Conservation (phyloP, 2,797 vertebrate species). For the Poeciliopsis paucimaculata region DNA sequence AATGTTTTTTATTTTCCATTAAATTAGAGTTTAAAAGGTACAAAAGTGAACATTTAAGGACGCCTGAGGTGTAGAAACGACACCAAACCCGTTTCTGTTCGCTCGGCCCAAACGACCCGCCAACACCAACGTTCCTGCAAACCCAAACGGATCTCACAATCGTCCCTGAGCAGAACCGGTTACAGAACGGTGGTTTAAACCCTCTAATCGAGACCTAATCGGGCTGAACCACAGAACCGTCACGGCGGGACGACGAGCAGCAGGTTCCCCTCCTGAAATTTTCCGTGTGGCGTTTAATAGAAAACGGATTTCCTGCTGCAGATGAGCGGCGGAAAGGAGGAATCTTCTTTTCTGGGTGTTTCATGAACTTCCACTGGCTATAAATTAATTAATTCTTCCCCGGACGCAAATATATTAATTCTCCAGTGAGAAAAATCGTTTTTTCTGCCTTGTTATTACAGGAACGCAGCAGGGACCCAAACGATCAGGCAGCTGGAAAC, state of each 20-base stretch:
- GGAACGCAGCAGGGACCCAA: slow-evolving; percentile 9
- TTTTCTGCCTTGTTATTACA: slow-evolving; percentile 6
- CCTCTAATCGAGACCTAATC: not conserved
- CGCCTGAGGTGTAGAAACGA: not conserved
- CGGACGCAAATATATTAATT: not conserved
- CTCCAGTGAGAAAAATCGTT: not conserved
- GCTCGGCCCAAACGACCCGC: not conserved
- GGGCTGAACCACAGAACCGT: not conserved
- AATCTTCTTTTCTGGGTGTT: slow-evolving; percentile 1
- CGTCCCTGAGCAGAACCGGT: not conserved
- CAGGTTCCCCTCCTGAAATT: not conserved
- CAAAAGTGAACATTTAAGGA: not conserved
- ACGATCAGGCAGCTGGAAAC: slow-evolving; percentile 18
- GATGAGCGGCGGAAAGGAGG: not conserved
- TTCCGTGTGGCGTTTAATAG: not conserved
- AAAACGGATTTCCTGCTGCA: slow-evolving; percentile 8
- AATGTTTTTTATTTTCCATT: not conserved
- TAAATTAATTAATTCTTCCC: not conserved
- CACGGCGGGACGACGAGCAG: not conserved
- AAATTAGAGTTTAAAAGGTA: not conserved
- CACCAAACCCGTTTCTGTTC: not conserved
- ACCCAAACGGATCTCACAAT: not conserved
- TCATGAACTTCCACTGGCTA: not conserved
- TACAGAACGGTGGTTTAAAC: not conserved
- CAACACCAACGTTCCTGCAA: not conserved